These are phyloP conservation scores for Drosophila infuscata DNA, from an alignment of 2,888 invertebrate genomes.

Conservation along the genomic window DNA sequence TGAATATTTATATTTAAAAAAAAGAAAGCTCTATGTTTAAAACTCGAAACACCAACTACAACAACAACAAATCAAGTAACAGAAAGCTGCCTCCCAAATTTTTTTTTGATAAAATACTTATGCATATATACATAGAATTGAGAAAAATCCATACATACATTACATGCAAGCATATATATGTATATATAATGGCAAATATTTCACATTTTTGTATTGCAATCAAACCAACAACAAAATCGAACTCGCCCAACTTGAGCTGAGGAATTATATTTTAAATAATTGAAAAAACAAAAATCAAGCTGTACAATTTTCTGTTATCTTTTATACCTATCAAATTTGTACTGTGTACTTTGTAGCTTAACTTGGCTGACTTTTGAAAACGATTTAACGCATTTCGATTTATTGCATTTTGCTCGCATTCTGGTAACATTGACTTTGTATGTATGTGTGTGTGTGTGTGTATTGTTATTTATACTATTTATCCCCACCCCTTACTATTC, in stretches of 20 bases:
- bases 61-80: slow-evolving; percentile 33
- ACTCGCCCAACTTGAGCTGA: slow-evolving; percentile 13
- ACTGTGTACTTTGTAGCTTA: slow-evolving; percentile 6
- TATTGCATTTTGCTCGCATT: slow-evolving; percentile 7
- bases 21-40: slow-evolving; percentile 54
- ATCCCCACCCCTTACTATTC: not conserved
- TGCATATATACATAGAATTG: slow-evolving; percentile 28
- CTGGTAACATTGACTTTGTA: slow-evolving; percentile 7
- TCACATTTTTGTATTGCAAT: slow-evolving; percentile 36
- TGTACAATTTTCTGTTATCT: slow-evolving; percentile 22
- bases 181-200: slow-evolving; percentile 8
- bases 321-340: slow-evolving; percentile 11
- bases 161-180: slow-evolving; percentile 12
- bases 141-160: slow-evolving; percentile 5
- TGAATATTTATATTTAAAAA: slow-evolving; percentile 70
- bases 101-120: not conserved
- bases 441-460: slow-evolving; percentile 5
- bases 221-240: slow-evolving; percentile 26
- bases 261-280: slow-evolving; percentile 15
- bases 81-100: slow-evolving; percentile 40
- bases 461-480: slow-evolving; percentile 24
- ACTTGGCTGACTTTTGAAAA: slow-evolving; percentile 21
- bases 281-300: slow-evolving; percentile 7
- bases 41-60: slow-evolving; percentile 39
- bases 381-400: not conserved